These are phyloP conservation scores for Xerus rutilus DNA, from an alignment of 2,797 vertebrate species.

Conservation along the genomic window DNA sequence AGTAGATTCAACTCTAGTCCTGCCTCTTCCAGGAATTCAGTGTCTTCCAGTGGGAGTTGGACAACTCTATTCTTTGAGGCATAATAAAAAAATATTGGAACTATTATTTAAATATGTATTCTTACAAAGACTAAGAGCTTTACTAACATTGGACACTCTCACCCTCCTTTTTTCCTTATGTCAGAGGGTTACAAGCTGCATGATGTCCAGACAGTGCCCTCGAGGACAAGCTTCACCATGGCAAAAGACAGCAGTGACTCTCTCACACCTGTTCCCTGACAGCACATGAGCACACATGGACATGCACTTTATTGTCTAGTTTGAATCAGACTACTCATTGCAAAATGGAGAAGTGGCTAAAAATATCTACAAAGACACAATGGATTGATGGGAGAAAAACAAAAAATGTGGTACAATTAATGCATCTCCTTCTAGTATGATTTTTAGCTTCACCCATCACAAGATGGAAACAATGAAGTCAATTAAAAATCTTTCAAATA, in stretches of 20 bases:
- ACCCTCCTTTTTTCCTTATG: background rate
- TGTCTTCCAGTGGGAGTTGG: background rate
- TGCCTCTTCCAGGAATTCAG: background rate
- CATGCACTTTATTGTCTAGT: background rate
- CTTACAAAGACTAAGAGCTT: background rate
- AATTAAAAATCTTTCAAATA: background rate
- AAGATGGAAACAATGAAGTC: background rate
- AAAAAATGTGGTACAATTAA: background rate
- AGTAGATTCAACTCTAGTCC: background rate
- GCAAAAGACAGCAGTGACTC: background rate
- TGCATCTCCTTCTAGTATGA: background rate
- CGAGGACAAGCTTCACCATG: too few species aligned
- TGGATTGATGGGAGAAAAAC: background rate
- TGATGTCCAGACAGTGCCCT: background rate
- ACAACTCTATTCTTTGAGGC: background rate
- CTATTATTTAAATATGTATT: background rate
- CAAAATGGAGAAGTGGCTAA: background rate
- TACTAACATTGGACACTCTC: background rate
- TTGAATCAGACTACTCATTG: background rate
- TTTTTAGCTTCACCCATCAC: background rate
- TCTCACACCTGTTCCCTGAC: background rate
- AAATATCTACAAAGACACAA: background rate
- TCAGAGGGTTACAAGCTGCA: background rate
- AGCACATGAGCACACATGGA: background rate
- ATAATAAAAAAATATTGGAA: background rate